Percentiles rank a stretch among this genome's conserved stretches.
Conservation (phyloP, 1,140 invertebrate genomes). For the Popillia japonica region DNA sequence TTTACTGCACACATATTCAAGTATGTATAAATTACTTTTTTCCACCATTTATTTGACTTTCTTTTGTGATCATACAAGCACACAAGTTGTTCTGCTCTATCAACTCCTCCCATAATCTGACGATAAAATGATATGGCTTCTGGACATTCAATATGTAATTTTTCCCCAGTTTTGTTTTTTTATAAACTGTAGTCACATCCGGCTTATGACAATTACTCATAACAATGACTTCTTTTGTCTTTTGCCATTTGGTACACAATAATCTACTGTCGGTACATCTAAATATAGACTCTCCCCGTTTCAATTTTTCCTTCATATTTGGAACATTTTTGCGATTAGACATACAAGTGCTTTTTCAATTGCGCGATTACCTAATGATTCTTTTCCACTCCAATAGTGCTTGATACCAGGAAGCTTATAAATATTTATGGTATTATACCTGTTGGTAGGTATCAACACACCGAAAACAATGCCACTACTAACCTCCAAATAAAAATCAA, state of each 20-base stretch:
- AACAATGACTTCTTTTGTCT: conserved; percentile 48
- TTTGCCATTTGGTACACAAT: conserved; percentile 47
- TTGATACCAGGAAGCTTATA: too few relatives aligned
- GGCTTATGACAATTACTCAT: conserved; percentile 48
- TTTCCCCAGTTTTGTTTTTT: conserved; percentile 48
- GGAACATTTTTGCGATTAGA: conserved; percentile 44
- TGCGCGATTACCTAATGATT: background rate
- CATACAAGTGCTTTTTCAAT: too few relatives aligned
- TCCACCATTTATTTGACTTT: conserved; percentile 55
- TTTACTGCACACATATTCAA: too few relatives aligned
- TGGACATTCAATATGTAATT: conserved; percentile 42
- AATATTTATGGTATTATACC: background rate
- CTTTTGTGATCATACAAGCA: conserved; percentile 47
- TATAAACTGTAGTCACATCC: conserved; percentile 38
- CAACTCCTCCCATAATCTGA: conserved; percentile 52
- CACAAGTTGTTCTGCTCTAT: conserved; percentile 51
- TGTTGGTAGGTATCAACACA: too few relatives aligned
- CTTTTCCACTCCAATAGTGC: background rate
- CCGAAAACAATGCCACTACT: background rate
- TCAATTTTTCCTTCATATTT: conserved; percentile 40
- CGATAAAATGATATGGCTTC: conserved; percentile 51
- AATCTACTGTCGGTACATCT: conserved; percentile 36
- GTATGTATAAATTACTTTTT: conserved; percentile 52
- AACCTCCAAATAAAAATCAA: background rate
- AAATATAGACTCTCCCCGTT: conserved; percentile 41